Evolutionary conservation across 2,888 invertebrate species (phyloP).

Genomic region (Drosophila meridionalis): DNA sequence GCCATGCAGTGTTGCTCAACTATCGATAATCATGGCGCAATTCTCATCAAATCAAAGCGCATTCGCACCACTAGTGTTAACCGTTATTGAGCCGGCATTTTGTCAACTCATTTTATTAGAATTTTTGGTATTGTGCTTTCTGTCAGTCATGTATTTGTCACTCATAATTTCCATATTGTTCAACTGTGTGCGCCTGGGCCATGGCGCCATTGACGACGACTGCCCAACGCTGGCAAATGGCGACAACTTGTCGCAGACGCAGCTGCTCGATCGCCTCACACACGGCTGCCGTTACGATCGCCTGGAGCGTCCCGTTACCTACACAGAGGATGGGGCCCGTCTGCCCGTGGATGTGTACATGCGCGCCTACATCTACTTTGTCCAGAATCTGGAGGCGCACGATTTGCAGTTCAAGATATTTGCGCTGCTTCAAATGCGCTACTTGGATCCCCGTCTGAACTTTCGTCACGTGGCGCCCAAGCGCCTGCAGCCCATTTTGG

Average conservation of each 20-base stretch:
- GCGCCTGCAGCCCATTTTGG: conserved; percentile 88
- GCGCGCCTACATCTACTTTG: conserved; percentile 92
- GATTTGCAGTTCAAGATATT: conserved; percentile 94
- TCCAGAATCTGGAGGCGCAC: conserved; percentile 93
- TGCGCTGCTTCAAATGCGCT: conserved; percentile 91
- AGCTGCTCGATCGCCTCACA: conserved; percentile 89
- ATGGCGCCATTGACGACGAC: conserved; percentile 43
- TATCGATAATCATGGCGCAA: conserved; percentile 19
- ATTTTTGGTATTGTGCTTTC: neutral
- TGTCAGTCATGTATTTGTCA: conserved; percentile 42
- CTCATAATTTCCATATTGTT: conserved; percentile 59
- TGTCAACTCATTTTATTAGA: conserved; percentile 31
- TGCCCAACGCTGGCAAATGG: conserved; percentile 87
- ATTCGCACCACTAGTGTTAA: conserved; percentile 24
- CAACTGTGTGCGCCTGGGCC: conserved; percentile 33
- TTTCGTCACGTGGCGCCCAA: conserved; percentile 89
- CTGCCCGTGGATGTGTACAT: conserved; percentile 90
- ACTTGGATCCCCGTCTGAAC: conserved; percentile 90
- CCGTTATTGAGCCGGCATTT: conserved; percentile 39
- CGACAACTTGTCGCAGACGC: conserved; percentile 89
- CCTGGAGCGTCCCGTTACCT: conserved; percentile 87
- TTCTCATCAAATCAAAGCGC: neutral
- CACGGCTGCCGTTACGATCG: conserved; percentile 92
- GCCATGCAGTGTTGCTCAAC: neutral
- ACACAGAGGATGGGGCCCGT: conserved; percentile 84